Percentiles rank a stretch among this genome's conserved stretches.
Evolutionary conservation across 1,140 invertebrate genomes (phyloP).

Genomic region (Dermatophagoides farinae): DNA sequence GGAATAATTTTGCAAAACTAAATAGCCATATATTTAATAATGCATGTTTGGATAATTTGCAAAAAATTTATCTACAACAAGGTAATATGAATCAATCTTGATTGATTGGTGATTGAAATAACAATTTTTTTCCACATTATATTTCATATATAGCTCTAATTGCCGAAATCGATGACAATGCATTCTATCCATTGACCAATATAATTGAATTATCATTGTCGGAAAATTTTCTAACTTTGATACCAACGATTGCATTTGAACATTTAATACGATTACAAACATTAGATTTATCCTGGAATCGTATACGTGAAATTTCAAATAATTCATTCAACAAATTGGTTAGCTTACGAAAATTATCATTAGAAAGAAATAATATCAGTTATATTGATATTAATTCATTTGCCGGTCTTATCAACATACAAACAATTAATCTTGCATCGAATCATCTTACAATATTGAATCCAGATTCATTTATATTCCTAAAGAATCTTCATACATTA

Average conservation of each 20-base stretch:
- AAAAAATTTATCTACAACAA: constrained; percentile 47
- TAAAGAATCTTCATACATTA: constrained; percentile 45
- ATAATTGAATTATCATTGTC: constrained; percentile 52
- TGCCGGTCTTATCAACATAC: constrained; percentile 41
- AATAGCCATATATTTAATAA: constrained; percentile 50
- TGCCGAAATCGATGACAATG: constrained; percentile 51
- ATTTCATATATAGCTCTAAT: constrained; percentile 30
- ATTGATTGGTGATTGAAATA: too few species aligned
- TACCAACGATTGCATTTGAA: constrained; percentile 47
- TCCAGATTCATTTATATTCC: constrained; percentile 40
- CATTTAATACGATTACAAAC: constrained; percentile 48
- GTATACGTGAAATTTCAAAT: constrained; percentile 41
- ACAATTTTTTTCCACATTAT: background rate
- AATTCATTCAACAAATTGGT: constrained; percentile 47
- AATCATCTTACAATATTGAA: constrained; percentile 42
- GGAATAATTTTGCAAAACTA: constrained; percentile 59
- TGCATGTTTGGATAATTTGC: constrained; percentile 55
- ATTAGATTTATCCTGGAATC: constrained; percentile 46
- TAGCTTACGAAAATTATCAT: constrained; percentile 38
- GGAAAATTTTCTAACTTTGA: constrained; percentile 39
- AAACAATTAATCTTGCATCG: constrained; percentile 48
- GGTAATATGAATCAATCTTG: background rate
- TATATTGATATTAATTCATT: constrained; percentile 47
- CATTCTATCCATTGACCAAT: constrained; percentile 20
- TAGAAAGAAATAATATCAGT: constrained; percentile 34